A percentile compares a stretch with the other conserved stretches of the same genome.
Conservation (phyloP, 2,888 invertebrate genomes). For the Drosophila atripex region DNA sequence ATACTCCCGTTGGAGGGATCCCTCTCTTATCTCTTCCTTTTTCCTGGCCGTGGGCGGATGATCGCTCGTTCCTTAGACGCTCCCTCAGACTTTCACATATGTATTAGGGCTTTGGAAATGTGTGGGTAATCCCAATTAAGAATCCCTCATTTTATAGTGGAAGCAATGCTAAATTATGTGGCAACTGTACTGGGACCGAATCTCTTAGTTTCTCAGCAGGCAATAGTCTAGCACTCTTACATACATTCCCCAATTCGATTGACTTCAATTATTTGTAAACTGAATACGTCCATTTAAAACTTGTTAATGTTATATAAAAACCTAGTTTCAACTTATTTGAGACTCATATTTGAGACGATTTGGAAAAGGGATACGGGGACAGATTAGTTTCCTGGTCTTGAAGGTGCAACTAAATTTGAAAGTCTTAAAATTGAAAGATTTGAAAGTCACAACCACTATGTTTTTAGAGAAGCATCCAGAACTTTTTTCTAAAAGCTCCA, state of each 20-base stretch:
- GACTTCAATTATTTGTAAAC: conserved; percentile 21
- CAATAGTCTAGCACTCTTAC: conserved; percentile 10
- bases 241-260: conserved; percentile 21
- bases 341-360: not conserved
- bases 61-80: too few species aligned
- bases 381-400: not conserved
- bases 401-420: not conserved
- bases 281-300: conserved; percentile 32
- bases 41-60: too few species aligned
- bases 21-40: too few species aligned
- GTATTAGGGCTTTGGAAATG: not conserved
- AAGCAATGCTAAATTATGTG: not conserved
- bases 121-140: not conserved
- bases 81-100: too few species aligned
- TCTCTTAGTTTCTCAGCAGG: too few species aligned
- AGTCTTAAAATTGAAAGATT: too few species aligned
- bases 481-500: not conserved
- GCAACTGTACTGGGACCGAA: not conserved
- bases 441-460: not conserved
- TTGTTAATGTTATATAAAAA: not conserved
- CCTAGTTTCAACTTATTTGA: not conserved
- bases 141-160: not conserved
- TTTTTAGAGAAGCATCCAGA: not conserved
- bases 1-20: too few species aligned
- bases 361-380: not conserved